Evolutionary conservation across 2,888 invertebrate genomes (phyloP).

Genomic region (Margaritifera margaritifera): DNA sequence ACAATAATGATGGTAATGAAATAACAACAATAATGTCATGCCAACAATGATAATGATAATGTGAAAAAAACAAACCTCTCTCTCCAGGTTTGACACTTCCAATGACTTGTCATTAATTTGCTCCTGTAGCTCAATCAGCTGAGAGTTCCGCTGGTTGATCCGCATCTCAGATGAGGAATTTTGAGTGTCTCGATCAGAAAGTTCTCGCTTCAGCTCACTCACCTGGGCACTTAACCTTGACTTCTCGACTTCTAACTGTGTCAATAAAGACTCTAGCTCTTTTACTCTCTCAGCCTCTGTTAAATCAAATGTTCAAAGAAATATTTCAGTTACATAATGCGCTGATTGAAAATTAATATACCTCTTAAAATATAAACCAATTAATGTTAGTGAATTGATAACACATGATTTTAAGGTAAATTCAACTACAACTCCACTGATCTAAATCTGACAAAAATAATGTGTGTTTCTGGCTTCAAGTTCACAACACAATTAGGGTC

Average conservation of each 20-base stretch:
- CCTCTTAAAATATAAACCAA: no score
- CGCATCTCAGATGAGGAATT: constrained; percentile 53
- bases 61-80: constrained; percentile 48
- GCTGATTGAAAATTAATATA: neutral
- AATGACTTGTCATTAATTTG: constrained; percentile 55
- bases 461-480: no score
- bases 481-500: no score
- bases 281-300: constrained; percentile 55
- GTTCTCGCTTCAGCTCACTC: constrained; percentile 43
- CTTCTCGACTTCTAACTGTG: constrained; percentile 53
- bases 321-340: constrained; percentile 1
- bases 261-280: constrained; percentile 52
- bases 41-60: no score
- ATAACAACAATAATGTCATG: neutral
- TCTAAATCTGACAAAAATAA: no score
- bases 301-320: neutral
- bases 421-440: no score
- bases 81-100: constrained; percentile 51
- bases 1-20: neutral
- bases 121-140: constrained; percentile 64
- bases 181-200: constrained; percentile 53
- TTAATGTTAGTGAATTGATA: no score
- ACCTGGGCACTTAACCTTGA: constrained; percentile 42
- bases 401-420: no score
- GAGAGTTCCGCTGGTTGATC: constrained; percentile 60